Percentiles rank a stretch among this genome's conserved stretches.
phyloP scores from a whole-genome alignment of 2,113 vertebrate genomes.

The Gopherus evgoodei region DNA sequence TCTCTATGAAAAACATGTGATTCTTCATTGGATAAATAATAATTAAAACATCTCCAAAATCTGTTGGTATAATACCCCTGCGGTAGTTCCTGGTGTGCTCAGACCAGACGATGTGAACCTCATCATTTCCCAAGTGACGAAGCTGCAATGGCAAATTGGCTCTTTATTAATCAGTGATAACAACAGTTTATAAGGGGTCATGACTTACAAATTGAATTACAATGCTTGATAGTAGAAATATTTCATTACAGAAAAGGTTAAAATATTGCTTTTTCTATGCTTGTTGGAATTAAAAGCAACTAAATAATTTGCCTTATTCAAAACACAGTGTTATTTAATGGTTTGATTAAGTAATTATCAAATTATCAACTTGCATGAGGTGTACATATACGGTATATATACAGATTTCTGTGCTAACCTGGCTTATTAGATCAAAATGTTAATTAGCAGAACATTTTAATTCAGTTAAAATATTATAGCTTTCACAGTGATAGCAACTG shows the following conservation, averaged over 20 bases:
- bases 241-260: conserved; percentile 69
- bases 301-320: conserved; percentile 43
- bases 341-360: conserved; percentile 69
- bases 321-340: conserved; percentile 42
- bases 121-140: conserved; percentile 99
- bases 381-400: conserved; percentile 44
- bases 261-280: conserved; percentile 58
- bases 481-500: conserved; percentile 1
- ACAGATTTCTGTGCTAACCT: conserved; percentile 32
- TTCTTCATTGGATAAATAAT: conserved; percentile 99
- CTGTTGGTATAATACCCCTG: conserved; percentile 96
- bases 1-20: conserved; percentile 96
- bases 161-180: conserved; percentile 80
- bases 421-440: conserved; percentile 14
- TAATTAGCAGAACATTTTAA: not conserved
- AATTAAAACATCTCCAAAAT: conserved; percentile 98
- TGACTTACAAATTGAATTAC: conserved; percentile 75
- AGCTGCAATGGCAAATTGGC: conserved; percentile 87
- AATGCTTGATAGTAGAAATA: conserved; percentile 68
- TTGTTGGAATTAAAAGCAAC: conserved; percentile 47
- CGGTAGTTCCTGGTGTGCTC: conserved; percentile 98
- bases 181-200: conserved; percentile 71
- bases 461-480: not conserved
- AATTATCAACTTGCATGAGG: conserved; percentile 51
- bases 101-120: conserved; percentile 99